A percentile compares a stretch with the other conserved stretches of the same genome.
phyloP scores from a whole-genome alignment of 2,888 invertebrate genomes.

The Agonopterix heracliana region DNA sequence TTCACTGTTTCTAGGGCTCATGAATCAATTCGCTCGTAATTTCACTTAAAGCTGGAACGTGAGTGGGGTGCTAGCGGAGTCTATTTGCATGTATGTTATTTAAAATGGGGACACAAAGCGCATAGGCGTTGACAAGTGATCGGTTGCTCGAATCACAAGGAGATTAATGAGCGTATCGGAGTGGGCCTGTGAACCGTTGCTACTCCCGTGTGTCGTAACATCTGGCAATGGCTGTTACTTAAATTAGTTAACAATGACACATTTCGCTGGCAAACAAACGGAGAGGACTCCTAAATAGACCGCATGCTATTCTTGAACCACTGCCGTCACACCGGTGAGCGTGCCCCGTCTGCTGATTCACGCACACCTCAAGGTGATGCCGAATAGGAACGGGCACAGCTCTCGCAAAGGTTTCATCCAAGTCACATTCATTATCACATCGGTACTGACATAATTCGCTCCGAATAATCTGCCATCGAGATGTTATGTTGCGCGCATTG shows the following conservation, averaged over 20 bases:
- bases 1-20: conserved; percentile 40
- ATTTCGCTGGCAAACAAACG: conserved; percentile 75
- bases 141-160: conserved; percentile 13
- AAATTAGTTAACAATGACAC: conserved; percentile 77
- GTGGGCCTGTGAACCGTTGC: conserved; percentile 34
- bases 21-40: conserved; percentile 49
- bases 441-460: background rate
- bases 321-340: conserved; percentile 68
- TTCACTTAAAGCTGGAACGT: conserved; percentile 23
- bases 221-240: conserved; percentile 71
- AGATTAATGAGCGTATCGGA: conserved; percentile 41
- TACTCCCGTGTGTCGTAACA: conserved; percentile 58
- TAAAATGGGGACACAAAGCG: conserved; percentile 3
- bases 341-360: conserved; percentile 64
- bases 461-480: background rate
- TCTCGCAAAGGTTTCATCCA: background rate
- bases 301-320: conserved; percentile 67
- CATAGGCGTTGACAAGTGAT: conserved; percentile 16
- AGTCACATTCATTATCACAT: background rate
- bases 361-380: conserved; percentile 67
- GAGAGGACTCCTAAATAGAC: conserved; percentile 70
- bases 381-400: conserved; percentile 21
- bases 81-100: background rate
- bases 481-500: no score
- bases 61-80: conserved; percentile 5